Evolutionary conservation across 2,113 vertebrate species (phyloP).

Genomic region (Gopherus flavomarginatus): DNA sequence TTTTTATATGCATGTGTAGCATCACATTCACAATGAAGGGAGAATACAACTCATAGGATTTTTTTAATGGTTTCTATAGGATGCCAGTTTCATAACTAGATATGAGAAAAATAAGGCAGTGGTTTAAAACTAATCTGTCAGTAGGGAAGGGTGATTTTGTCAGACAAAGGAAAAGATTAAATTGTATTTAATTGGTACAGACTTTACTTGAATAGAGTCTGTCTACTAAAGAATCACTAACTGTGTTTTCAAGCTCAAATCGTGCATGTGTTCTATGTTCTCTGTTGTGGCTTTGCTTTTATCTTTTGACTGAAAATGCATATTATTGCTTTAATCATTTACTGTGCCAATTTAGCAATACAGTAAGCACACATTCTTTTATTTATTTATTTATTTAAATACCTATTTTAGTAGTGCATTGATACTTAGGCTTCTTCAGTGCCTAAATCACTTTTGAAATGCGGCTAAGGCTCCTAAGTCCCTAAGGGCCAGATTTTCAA

Average conservation of each 20-base stretch:
- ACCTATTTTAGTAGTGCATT: neutral
- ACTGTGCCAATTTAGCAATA: neutral
- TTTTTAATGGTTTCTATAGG: fast-evolving
- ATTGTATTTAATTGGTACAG: fast-evolving
- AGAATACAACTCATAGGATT: neutral
- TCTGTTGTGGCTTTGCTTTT: neutral
- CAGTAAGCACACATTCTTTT: neutral
- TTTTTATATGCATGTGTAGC: neutral
- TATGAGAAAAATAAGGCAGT: neutral
- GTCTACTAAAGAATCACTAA: neutral
- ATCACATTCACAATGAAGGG: neutral
- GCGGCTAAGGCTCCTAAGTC: neutral
- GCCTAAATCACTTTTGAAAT: neutral
- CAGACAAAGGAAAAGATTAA: neutral
- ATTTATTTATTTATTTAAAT: neutral
- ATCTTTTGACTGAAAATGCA: neutral
- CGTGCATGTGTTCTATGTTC: neutral
- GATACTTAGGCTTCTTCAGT: neutral
- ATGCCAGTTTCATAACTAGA: neutral
- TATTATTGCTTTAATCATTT: neutral
- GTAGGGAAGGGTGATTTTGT: neutral
- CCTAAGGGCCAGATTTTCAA: neutral
- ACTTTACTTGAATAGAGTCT: neutral
- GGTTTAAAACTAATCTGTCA: neutral
- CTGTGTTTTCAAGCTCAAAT: neutral